A percentile compares a stretch with the other conserved stretches of the same genome.
phyloP scores from a whole-genome alignment of 2,888 invertebrate species.

The Danaus chrysippus region DNA sequence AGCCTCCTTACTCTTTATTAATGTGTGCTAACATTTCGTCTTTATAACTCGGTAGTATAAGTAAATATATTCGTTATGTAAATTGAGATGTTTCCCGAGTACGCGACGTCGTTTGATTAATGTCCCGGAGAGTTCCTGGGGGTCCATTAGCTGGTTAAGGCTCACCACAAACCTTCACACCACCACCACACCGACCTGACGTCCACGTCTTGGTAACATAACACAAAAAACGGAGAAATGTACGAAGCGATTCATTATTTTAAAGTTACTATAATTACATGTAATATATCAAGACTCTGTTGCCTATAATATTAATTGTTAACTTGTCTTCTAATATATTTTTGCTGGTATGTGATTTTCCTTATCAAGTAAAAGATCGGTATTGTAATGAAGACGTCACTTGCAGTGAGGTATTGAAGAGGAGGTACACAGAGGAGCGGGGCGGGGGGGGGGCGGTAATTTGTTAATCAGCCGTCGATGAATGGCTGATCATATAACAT shows the following conservation, averaged over 20 bases:
- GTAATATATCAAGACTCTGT: neutral
- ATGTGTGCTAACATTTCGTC: no score
- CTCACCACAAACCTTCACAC: slow-evolving; percentile 4
- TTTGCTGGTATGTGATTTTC: slow-evolving; percentile 3
- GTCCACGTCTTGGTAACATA: neutral
- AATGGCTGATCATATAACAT: slow-evolving; percentile 15
- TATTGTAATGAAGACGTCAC: slow-evolving; percentile 16
- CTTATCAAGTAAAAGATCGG: slow-evolving; percentile 12
- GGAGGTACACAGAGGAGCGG: neutral
- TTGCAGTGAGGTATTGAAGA: slow-evolving; percentile 5
- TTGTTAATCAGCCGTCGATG: slow-evolving; percentile 22
- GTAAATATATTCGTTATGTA: slow-evolving; percentile 18
- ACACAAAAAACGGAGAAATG: no score
- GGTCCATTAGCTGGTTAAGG: slow-evolving; percentile 12
- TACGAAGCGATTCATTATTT: no score
- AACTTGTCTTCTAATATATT: neutral
- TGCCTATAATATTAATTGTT: neutral
- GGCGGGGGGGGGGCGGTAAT: slow-evolving; percentile 12
- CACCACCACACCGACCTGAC: neutral
- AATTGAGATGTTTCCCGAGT: slow-evolving; percentile 14
- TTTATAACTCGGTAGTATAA: no score
- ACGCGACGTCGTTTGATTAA: slow-evolving; percentile 19
- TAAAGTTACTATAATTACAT: no score
- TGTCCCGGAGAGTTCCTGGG: slow-evolving; percentile 3
- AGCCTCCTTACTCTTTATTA: no score